Conservation (phyloP, 2,113 vertebrate genomes). For the Xiphorhynchus elegans region DNA sequence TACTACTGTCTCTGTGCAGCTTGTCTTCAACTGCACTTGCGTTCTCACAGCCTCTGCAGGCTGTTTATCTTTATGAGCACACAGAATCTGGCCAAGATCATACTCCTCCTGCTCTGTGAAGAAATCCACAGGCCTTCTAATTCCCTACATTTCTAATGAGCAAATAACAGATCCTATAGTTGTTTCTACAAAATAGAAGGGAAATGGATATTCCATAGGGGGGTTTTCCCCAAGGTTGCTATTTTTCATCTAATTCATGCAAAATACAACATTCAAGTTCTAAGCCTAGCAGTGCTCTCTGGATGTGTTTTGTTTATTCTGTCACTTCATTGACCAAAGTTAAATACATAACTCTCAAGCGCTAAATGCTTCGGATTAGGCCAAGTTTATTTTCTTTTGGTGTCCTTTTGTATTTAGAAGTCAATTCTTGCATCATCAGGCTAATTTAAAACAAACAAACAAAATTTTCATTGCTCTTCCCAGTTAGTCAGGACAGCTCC, state of each 20-base stretch:
- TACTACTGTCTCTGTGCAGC: no score
- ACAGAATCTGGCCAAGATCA: no score
- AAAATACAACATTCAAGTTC: background rate
- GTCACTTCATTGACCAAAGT: background rate
- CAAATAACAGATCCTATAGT: background rate
- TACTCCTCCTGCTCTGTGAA: no score
- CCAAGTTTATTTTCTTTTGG: background rate
- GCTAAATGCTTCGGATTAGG: background rate
- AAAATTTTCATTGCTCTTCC: background rate
- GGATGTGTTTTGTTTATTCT: background rate
- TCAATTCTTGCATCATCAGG: background rate
- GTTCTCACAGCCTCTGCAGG: no score
- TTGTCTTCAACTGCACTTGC: no score
- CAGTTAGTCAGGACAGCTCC: background rate
- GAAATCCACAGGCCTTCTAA: no score
- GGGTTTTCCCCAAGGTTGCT: background rate
- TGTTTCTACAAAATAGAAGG: background rate
- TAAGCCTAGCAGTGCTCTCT: background rate
- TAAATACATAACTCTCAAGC: background rate
- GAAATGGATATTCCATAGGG: background rate
- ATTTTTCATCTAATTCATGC: background rate
- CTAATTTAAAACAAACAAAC: background rate
- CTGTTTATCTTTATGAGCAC: no score
- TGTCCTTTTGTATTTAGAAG: background rate
- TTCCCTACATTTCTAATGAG: no score